These are phyloP conservation scores for Pseudochaenichthys georgianus DNA, from an alignment of 2,797 vertebrate genomes.

Conservation along the genomic window DNA sequence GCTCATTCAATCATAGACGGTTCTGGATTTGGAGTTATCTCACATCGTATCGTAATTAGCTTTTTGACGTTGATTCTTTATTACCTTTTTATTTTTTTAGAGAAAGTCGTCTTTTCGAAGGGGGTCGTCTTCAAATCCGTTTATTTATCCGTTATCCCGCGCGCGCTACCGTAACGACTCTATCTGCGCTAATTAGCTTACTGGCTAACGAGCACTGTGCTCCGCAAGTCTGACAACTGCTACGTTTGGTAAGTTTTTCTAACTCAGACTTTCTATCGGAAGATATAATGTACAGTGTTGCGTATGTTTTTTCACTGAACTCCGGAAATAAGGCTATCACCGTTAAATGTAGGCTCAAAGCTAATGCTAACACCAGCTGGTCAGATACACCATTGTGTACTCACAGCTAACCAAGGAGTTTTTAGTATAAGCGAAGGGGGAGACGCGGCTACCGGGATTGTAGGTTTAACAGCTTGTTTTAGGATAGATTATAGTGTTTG, in stretches of 20 bases:
- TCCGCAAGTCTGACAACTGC: constrained; percentile 24
- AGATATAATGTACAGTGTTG: fast-evolving
- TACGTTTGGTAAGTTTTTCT: constrained; percentile 74
- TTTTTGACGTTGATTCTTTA: not conserved
- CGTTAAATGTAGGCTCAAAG: not conserved
- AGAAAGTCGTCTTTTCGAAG: not conserved
- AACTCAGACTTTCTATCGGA: not conserved
- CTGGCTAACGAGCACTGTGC: constrained; percentile 35
- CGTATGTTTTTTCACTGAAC: not conserved
- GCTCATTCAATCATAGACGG: constrained; percentile 60
- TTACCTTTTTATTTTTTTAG: not conserved
- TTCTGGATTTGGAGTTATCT: constrained; percentile 18
- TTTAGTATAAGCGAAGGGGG: fast-evolving
- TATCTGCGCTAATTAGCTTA: constrained; percentile 71
- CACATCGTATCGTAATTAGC: not conserved
- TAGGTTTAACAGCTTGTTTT: not conserved
- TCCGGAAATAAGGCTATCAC: fast-evolving
- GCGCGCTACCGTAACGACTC: constrained; percentile 56
- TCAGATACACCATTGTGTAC: constrained; percentile 12
- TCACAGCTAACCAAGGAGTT: not conserved
- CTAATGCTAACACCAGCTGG: constrained; percentile 10
- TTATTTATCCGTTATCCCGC: constrained; percentile 65
- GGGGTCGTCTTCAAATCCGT: constrained; percentile 12
- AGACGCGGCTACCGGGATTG: not conserved
- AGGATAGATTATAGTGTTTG: not conserved